Base-by-base conservation (phyloP, 2,797 vertebrate species). In the Sebastes baramenuke region DNA sequence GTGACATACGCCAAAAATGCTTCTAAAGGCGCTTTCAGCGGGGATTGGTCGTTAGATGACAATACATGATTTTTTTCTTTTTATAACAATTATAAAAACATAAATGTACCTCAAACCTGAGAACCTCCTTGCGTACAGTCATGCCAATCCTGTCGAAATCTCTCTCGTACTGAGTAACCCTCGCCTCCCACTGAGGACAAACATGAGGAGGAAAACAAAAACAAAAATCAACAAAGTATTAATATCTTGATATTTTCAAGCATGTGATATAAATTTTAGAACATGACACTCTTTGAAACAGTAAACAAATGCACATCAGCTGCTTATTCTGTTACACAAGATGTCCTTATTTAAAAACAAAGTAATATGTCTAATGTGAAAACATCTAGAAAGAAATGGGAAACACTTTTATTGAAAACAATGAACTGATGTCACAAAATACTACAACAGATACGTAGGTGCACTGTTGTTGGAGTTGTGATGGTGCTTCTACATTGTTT, bases 141-240 rank as follows among this genome's bases (percentile, higher is more conserved):
- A 96, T 91, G 38, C 97, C 97, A 62, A 98, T 95, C 69, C 96
- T 95, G 88, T 99, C 98, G 71, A 99, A 99, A 81, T 99, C 98
- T 87, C 98, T 95, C 89, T 99, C 98, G 1, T 97, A 97, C 71
- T 98, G 97, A 3, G 96, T 97, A 77, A 98, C 98, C 30, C 94
- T 97, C 46, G 96, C 95, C 87, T 99, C 98, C 98, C 98, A 99
- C 98, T 99, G 84, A 67, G 52, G 3, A 89, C 68, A 82, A 72
- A 83, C 9, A 55, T 0, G 25, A 80, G 80, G 77, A 88, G 77
- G 7, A 80, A 58, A 55, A 56, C 24, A 59, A n/a, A 12, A 30
- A n/a, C 18, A 30, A 24, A 8, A 36, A n/a, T 32, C 0, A 22
- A 36, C 0, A 22, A 36, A 20, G 3, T 16, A 22, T 24, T 30